Evolutionary conservation across 2,888 invertebrate species (phyloP).

Genomic region (Perizoma flavofasciatum): DNA sequence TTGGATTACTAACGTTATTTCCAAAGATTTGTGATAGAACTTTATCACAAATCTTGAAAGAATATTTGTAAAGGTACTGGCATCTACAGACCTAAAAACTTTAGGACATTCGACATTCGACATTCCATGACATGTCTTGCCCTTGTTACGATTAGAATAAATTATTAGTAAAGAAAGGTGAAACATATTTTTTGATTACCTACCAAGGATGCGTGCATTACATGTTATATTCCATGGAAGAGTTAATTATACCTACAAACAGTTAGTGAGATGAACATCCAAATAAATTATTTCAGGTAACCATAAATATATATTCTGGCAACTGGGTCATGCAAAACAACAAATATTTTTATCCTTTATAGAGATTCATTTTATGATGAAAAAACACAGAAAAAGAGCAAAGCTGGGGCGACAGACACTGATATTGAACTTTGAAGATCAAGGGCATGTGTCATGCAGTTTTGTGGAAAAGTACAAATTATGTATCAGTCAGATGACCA

Average conservation of each 20-base stretch:
- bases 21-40: conserved; percentile 6
- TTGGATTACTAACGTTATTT: neutral
- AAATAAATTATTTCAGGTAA: conserved; percentile 9
- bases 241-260: conserved; percentile 17
- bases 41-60: conserved; percentile 1
- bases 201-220: conserved; percentile 17
- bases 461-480: conserved; percentile 15
- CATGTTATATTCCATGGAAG: conserved; percentile 20
- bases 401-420: conserved; percentile 18
- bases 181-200: conserved; percentile 1
- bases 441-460: conserved; percentile 22
- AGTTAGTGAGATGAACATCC: conserved; percentile 15
- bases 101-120: neutral
- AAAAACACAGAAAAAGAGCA: conserved; percentile 15
- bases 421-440: conserved; percentile 10
- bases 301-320: conserved; percentile 14
- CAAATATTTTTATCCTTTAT: conserved; percentile 10
- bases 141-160: no score
- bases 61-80: conserved; percentile 6
- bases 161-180: neutral
- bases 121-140: neutral
- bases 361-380: neutral
- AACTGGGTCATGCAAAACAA: conserved; percentile 28
- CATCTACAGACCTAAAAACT: conserved; percentile 3
- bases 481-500: conserved; percentile 27